Evolutionary conservation across 1,140 invertebrate genomes (phyloP).

Genomic region (Phenacoccus solenopsis): DNA sequence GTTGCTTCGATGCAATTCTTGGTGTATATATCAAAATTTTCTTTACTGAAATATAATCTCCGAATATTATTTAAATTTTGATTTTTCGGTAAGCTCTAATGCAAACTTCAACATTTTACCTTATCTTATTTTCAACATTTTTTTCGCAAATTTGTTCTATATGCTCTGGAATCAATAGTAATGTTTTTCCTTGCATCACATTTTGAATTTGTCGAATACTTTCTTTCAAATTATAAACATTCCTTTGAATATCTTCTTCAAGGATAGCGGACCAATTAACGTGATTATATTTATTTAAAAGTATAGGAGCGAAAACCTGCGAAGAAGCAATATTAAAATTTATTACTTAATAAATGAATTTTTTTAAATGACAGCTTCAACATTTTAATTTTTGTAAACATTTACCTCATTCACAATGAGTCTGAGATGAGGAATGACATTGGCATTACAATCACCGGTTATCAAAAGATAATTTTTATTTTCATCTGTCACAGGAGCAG

Average conservation of each 20-base stretch:
- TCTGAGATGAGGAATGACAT: background rate
- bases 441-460: background rate
- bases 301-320: background rate
- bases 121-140: background rate
- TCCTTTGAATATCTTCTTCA: background rate
- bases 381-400: no score
- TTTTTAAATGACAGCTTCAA: no score
- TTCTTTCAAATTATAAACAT: background rate
- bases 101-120: no score
- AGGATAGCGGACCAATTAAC: background rate
- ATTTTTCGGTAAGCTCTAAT: background rate
- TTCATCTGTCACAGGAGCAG: background rate
- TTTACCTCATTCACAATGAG: background rate
- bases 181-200: background rate
- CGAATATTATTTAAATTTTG: background rate
- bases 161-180: background rate
- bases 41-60: background rate
- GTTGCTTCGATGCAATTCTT: background rate
- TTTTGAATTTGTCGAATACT: background rate
- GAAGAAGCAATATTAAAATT: background rate
- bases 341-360: background rate
- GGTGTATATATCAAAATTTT: background rate
- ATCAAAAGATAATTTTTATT: background rate
- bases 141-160: background rate
- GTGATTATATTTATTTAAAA: background rate